phyloP scores from a whole-genome alignment of 2,888 invertebrate species.

The Emesis furor region DNA sequence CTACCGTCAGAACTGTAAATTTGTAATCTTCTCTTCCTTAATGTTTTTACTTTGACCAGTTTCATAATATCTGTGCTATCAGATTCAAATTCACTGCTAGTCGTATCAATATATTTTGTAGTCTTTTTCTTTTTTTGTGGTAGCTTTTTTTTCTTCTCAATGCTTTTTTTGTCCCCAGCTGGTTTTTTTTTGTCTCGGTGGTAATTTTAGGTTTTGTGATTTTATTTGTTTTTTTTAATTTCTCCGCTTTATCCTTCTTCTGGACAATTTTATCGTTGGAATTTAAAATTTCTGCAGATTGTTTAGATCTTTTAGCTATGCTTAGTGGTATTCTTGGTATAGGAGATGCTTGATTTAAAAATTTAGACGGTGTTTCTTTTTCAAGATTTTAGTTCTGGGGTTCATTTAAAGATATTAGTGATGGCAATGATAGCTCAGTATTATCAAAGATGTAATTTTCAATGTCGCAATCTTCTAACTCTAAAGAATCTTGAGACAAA shows the following conservation, averaged over 20 bases:
- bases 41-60: conserved; percentile 45
- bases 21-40: conserved; percentile 48
- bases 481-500: conserved; percentile 58
- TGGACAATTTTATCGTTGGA: conserved; percentile 41
- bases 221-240: conserved; percentile 49
- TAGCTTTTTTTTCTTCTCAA: conserved; percentile 53
- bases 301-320: conserved; percentile 47
- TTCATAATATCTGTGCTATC: conserved; percentile 53
- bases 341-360: conserved; percentile 53
- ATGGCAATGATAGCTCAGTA: conserved; percentile 62
- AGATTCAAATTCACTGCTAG: conserved; percentile 49
- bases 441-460: conserved; percentile 56
- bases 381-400: conserved; percentile 48
- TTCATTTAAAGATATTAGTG: conserved; percentile 54
- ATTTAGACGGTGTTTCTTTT: conserved; percentile 55
- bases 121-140: conserved; percentile 45
- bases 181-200: conserved; percentile 42
- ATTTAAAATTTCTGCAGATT: conserved; percentile 20
- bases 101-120: conserved; percentile 40
- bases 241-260: conserved; percentile 29
- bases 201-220: conserved; percentile 44
- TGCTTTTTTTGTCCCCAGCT: conserved; percentile 52
- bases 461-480: conserved; percentile 45
- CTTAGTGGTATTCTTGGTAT: conserved; percentile 53
- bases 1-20: conserved; percentile 56